Evolutionary conservation across 2,888 invertebrate species (phyloP), one percentile per base, ranked within the genome.

Genomic region (Yponomeuta evonymella): DNA sequence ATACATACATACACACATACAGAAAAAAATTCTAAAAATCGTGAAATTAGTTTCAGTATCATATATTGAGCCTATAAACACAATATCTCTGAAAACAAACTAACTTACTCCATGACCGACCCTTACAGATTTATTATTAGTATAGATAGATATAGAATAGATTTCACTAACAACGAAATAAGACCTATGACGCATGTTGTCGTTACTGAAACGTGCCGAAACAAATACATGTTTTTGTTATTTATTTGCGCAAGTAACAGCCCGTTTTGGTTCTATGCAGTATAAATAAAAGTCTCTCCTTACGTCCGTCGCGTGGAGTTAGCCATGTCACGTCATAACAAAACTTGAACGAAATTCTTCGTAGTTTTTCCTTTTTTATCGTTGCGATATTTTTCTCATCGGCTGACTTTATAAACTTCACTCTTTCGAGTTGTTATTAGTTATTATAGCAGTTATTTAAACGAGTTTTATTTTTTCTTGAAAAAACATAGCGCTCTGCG

Each of bases 161-260:
- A n/a, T 12, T 64, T 65, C 5, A 65, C 65, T 29, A 58, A 5
- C 51, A 15, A 23, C 30, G 23, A 48, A 48, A 67, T 67, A 67
- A 67, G 48, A 48, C 67, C 48, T 48, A 67, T 48, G 43, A 67
- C 15, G 67, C 67, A 48, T 23, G 43, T 67, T 48, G 23, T 48
- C 12, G 66, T 8, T 43, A 43, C 36, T 15, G 43, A n/a, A 66
- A 36, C 67, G 15, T 67, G 67, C 51, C 51, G 51, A 36, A 67
- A 67, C 48, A 43, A 36, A 67, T 67, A n/a, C 43, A 36, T 43
- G n/a, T n/a, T 9, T 67, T 43, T 48, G 12, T 48, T 48, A 67
- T 48, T 33, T 48, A 48, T 67, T 33, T 48, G 36, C 43, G 15
- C 51, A 15, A 58, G 15, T 43, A 43, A 43, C 43, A 43, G 43